Base-by-base conservation (phyloP, 2,888 invertebrate species). In the Lasioglossum vierecki region DNA sequence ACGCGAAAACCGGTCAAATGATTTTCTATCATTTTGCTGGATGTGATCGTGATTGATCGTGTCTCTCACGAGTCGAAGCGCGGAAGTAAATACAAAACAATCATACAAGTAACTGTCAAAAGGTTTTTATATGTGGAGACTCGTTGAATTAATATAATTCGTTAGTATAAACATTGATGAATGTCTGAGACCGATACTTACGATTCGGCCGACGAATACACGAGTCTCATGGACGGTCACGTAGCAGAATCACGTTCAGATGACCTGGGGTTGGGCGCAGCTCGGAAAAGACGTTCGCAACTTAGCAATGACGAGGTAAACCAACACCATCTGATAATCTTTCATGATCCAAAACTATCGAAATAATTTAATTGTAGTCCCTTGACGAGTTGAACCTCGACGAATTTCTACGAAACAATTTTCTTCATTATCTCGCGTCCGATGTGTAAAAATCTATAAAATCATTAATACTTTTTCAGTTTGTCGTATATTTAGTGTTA, bases 151-250 rank as follows among this genome's bases (percentile, higher is more conserved):
- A 68, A 39, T 22, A 11, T 39, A 41, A 15, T 74, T 76, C 57
- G 53, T 71, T 76, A 46, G 22, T 53, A 78, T 76, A 89, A 83
- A 80, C 53, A 83, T 91, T 89, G 85, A 93, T 95, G 95, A 94
- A 95, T 95, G 95, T 95, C 95, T 94, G 95, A 95, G 92, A 95
- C 95, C 93, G 96, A 96, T 92, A 79, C 66, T 39, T 96, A 95
- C 94, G 96, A 96, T 92, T 96, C 96, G 94, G 96, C 96, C 92
- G 96, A 97, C 94, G 98, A 98, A 96, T 96, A 96, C 92, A 97
- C 97, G 93, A 97, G 97, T 95, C 97, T 98, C 94, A 98, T 98
- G 98, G 98, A 98, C 96, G 97, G 97, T 94, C 98, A 98, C 96
- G 97, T 97, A 94, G 96, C 97, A 83, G 97, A 97, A 94, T 96